These are phyloP conservation scores for Esox niger DNA, from an alignment of 2,113 vertebrate genomes.

Conservation along the genomic window DNA sequence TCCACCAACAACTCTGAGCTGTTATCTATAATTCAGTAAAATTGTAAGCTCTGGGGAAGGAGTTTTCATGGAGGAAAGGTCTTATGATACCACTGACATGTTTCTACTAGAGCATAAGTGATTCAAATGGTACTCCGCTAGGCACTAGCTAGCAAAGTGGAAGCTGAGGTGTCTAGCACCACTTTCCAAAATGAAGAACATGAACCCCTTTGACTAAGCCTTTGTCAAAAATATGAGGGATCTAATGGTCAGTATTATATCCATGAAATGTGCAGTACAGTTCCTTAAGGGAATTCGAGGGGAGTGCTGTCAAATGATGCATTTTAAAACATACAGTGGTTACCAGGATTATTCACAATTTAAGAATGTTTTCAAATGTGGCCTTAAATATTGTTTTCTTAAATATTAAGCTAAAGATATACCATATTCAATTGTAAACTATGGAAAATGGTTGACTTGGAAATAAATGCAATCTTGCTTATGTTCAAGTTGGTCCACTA, in stretches of 20 bases:
- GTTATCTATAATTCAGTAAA: constrained; percentile 50
- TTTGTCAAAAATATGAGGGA: neutral
- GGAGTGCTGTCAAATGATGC: no score
- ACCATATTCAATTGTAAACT: no score
- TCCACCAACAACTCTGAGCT: constrained; percentile 5
- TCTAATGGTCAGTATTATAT: neutral
- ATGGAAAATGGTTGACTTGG: no score
- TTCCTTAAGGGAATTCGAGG: no score
- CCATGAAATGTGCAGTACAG: neutral
- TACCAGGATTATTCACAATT: no score
- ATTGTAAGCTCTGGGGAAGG: constrained; percentile 6
- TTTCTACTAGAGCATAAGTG: constrained; percentile 5
- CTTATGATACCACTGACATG: neutral
- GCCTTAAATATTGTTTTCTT: no score
- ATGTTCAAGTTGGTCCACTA: no score
- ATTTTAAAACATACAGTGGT: no score
- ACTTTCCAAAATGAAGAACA: neutral
- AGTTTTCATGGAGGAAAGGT: neutral
- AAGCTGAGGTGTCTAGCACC: neutral
- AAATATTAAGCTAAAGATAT: no score
- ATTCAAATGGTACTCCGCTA: neutral
- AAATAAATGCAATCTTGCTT: no score
- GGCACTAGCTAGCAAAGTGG: neutral
- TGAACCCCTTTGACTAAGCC: neutral
- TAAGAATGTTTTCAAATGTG: no score